These are phyloP conservation scores for Empidonax alnorum DNA, from an alignment of 2,113 vertebrate species.

Conservation along the genomic window DNA sequence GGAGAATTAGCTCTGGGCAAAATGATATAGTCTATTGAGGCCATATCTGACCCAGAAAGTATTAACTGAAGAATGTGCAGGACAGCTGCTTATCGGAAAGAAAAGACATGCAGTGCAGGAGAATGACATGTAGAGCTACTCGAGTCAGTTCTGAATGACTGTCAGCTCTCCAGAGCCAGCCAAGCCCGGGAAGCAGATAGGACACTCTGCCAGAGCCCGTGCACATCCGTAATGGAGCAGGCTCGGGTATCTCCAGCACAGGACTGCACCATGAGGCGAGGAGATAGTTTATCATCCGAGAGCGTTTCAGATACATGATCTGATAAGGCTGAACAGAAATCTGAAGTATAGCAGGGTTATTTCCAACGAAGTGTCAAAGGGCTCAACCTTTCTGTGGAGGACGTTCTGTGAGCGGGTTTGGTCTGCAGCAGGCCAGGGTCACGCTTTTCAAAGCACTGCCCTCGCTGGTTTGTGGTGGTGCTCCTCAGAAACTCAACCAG, in stretches of 20 bases:
- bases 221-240: background rate
- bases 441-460: background rate
- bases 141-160: background rate
- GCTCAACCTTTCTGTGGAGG: background rate
- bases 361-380: background rate
- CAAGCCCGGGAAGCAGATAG: background rate
- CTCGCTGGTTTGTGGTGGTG: accelerated
- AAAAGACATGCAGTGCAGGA: background rate
- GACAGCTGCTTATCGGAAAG: slow-evolving; percentile 59
- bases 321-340: slow-evolving; percentile 19
- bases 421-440: accelerated
- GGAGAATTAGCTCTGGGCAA: slow-evolving; percentile 44
- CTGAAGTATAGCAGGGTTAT: slow-evolving; percentile 1
- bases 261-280: background rate
- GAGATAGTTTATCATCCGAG: slow-evolving; percentile 3
- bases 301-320: slow-evolving; percentile 17
- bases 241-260: slow-evolving; percentile 23
- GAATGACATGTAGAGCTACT: slow-evolving; percentile 34
- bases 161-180: slow-evolving; percentile 29
- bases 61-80: slow-evolving; percentile 59
- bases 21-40: slow-evolving; percentile 24
- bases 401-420: accelerated
- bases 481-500: background rate
- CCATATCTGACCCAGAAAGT: slow-evolving; percentile 60
- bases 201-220: background rate